Evolutionary conservation across 2,888 invertebrate genomes (phyloP).

Genomic region (Eupithecia insigniata): DNA sequence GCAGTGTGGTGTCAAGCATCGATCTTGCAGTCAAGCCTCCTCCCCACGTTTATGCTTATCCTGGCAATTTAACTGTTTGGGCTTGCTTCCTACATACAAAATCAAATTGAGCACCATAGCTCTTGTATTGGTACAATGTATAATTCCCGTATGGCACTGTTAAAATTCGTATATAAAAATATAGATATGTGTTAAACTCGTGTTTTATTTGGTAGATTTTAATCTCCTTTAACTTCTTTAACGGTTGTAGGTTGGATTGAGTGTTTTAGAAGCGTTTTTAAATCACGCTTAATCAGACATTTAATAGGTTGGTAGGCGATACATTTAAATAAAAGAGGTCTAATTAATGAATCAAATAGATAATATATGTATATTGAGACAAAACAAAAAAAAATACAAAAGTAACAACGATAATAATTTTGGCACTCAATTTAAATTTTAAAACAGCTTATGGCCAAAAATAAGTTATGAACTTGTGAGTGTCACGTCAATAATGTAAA

Average conservation of each 20-base stretch:
- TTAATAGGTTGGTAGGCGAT: too few species aligned
- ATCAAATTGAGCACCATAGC: conserved; percentile 65
- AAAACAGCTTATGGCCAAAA: background rate
- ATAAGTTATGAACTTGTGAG: too few species aligned
- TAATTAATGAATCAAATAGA: background rate
- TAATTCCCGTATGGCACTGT: conserved; percentile 80
- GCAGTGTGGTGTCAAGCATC: conserved; percentile 69
- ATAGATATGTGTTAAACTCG: conserved; percentile 80
- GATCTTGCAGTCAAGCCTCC: conserved; percentile 63
- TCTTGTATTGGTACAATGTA: conserved; percentile 65
- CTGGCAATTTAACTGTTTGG: conserved; percentile 69
- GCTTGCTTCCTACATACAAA: conserved; percentile 64
- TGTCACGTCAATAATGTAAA: too few species aligned
- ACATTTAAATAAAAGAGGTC: background rate
- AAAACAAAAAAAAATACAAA: background rate
- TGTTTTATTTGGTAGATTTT: conserved; percentile 63
- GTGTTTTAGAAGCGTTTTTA: too few species aligned
- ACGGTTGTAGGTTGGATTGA: too few species aligned
- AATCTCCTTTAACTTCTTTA: background rate
- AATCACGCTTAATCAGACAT: too few species aligned
- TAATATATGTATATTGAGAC: conserved; percentile 34
- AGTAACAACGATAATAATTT: background rate
- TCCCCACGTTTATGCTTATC: conserved; percentile 46
- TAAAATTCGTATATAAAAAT: conserved; percentile 83
- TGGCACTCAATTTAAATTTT: background rate